These are phyloP conservation scores for Ceratosolen fusciceps DNA, from an alignment of 1,140 invertebrate genomes.

Conservation along the genomic window DNA sequence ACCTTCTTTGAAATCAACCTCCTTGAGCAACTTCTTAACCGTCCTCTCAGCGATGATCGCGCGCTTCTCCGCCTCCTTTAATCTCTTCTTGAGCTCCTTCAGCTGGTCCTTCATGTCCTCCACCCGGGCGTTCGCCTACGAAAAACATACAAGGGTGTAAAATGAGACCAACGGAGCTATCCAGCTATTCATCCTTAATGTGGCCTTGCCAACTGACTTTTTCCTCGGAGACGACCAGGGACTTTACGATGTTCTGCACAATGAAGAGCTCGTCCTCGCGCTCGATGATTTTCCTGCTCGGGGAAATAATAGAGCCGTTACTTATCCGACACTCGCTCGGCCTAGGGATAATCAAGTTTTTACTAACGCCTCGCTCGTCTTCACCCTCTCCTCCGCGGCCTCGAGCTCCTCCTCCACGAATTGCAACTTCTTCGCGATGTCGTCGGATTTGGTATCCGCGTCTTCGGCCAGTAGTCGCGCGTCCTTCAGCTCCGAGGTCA, in stretches of 20 bases:
- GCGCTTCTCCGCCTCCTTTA: conserved; percentile 68
- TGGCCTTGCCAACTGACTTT: conserved; percentile 58
- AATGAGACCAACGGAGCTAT: no score
- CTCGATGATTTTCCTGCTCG: conserved; percentile 67
- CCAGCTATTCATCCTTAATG: not conserved
- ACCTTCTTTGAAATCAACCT: conserved; percentile 69
- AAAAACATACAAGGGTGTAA: not conserved
- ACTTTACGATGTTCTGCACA: conserved; percentile 70
- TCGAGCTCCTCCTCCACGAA: conserved; percentile 92
- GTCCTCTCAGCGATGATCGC: conserved; percentile 66
- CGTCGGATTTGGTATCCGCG: conserved; percentile 86
- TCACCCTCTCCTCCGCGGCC: conserved; percentile 88
- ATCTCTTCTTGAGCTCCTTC: conserved; percentile 63
- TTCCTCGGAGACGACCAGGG: conserved; percentile 68
- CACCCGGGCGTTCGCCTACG: conserved; percentile 66
- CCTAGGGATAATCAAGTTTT: not conserved
- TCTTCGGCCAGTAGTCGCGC: conserved; percentile 85
- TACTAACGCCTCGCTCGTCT: conserved; percentile 87
- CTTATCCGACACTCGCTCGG: not conserved
- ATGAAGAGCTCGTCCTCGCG: conserved; percentile 70
- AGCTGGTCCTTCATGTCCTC: conserved; percentile 67
- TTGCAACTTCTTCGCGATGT: conserved; percentile 88
- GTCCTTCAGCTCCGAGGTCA: conserved; percentile 84
- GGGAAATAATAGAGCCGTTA: conserved; percentile 19
- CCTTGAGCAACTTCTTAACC: conserved; percentile 65